Conservation (phyloP, 2,797 vertebrate genomes). For the Centropyge bicolor region DNA sequence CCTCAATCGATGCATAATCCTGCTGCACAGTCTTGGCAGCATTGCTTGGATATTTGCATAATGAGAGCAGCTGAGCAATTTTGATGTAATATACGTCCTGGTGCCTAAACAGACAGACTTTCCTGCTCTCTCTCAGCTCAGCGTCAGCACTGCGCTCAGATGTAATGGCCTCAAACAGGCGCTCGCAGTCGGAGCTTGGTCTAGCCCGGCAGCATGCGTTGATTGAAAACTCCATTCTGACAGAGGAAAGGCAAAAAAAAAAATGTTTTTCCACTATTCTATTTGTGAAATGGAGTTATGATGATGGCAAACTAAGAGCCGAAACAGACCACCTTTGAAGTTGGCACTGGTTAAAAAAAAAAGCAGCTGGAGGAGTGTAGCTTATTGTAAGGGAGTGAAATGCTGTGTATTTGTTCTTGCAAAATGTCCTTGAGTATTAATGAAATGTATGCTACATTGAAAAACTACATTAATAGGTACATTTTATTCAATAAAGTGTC, state of each 20-base stretch:
- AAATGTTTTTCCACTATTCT: not conserved
- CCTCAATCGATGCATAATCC: not conserved
- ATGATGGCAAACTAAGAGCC: not conserved
- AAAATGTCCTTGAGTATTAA: not conserved
- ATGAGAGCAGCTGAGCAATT: not conserved
- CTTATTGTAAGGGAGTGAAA: not conserved
- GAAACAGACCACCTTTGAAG: constrained; percentile 11
- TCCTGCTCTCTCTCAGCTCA: constrained; percentile 1
- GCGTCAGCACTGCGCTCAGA: not conserved
- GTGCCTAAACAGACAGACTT: not conserved
- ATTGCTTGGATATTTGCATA: not conserved
- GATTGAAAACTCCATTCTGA: constrained; percentile 13
- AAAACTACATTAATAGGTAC: not conserved
- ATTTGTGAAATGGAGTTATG: constrained; percentile 6
- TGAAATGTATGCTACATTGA: not conserved
- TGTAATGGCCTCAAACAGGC: constrained; percentile 33
- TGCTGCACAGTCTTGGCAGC: not conserved
- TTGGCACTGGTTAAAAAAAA: not conserved
- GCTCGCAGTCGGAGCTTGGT: not conserved
- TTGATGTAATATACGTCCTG: not conserved
- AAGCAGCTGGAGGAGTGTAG: not conserved
- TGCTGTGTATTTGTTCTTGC: not conserved
- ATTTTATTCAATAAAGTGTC: not conserved
- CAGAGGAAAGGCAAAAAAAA: not conserved
- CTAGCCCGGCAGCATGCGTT: not conserved